phyloP scores from a whole-genome alignment of 2,113 vertebrate genomes.

The Hassar affinis region DNA sequence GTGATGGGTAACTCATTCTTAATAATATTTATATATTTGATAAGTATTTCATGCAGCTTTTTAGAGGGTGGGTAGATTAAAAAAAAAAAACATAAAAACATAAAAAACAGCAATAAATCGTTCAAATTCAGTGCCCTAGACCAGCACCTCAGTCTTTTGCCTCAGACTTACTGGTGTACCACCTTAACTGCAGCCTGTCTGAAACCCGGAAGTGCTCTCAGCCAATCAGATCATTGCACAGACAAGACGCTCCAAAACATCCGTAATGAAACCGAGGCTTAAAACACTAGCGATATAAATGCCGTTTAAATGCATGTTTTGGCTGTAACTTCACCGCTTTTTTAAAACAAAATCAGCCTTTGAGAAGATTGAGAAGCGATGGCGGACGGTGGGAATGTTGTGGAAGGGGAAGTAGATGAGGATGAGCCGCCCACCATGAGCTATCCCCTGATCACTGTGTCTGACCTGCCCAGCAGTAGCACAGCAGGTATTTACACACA shows the following conservation, averaged over 20 bases:
- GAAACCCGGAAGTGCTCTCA: conserved; percentile 35
- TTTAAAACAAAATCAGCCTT: not conserved
- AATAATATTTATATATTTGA: not conserved
- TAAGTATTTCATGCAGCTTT: not conserved
- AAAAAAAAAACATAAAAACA: not conserved
- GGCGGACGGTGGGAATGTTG: conserved; percentile 64
- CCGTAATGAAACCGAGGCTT: conserved; percentile 7
- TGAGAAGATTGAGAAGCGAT: conserved; percentile 48
- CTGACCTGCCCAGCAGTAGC: conserved; percentile 56
- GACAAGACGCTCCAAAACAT: conserved; percentile 32
- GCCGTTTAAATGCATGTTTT: not conserved
- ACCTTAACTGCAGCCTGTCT: conserved; percentile 25
- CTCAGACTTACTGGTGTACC: not conserved
- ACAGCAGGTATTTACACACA: not conserved
- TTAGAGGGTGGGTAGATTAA: not conserved
- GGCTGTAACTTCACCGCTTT: not conserved
- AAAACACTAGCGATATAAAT: not conserved
- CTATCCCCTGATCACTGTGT: conserved; percentile 67
- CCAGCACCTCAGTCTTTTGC: not conserved
- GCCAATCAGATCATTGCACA: conserved; percentile 41
- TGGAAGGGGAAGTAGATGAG: conserved; percentile 61
- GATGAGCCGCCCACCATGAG: conserved; percentile 62
- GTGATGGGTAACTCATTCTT: not conserved
- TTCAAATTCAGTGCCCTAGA: no score
- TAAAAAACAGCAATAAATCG: no score